These are phyloP conservation scores for Osmerus mordax DNA, from an alignment of 2,113 vertebrate genomes.

Conservation along the genomic window DNA sequence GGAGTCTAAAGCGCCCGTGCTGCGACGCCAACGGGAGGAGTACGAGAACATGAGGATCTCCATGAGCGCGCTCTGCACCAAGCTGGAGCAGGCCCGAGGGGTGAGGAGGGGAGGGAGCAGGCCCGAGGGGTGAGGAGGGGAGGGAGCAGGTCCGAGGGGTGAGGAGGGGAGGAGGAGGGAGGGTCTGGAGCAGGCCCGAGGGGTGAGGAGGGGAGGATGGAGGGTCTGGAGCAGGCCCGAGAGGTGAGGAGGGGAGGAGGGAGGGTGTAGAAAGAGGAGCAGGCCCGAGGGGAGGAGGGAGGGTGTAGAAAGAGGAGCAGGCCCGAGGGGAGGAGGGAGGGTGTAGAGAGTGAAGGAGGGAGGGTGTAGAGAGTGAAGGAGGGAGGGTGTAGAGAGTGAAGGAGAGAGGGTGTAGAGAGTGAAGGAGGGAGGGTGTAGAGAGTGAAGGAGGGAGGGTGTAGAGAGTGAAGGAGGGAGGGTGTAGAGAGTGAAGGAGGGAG, in stretches of 20 bases:
- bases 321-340: neutral
- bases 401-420: neutral
- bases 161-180: no score
- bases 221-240: no score
- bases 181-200: no score
- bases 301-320: no score
- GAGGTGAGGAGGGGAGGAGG: no score
- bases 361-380: constrained; percentile 31
- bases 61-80: constrained; percentile 81
- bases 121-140: no score
- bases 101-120: neutral
- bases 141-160: no score
- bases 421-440: neutral
- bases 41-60: constrained; percentile 90
- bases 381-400: neutral
- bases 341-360: no score
- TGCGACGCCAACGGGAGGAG: constrained; percentile 91
- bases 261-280: no score
- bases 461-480: neutral
- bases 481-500: neutral
- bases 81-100: constrained; percentile 71
- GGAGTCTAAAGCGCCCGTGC: constrained; percentile 89
- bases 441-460: neutral
- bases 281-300: no score
- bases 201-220: no score